These are phyloP conservation scores for Hydrolagus affinis DNA, from an alignment of 2,113 vertebrate genomes.

Conservation along the genomic window DNA sequence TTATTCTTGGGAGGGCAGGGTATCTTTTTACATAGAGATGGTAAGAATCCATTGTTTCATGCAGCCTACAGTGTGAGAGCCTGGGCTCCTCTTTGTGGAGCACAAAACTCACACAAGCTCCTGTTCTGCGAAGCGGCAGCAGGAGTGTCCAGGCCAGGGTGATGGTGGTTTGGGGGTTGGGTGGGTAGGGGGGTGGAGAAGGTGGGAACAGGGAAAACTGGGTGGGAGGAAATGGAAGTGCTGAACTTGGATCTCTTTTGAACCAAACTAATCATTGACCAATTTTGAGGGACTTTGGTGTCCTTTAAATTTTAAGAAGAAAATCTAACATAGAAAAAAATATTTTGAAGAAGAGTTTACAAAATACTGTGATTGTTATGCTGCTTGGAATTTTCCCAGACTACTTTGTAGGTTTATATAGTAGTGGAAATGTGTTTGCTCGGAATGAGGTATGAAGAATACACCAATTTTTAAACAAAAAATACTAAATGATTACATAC, in stretches of 20 bases:
- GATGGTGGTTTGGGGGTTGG: too few relatives aligned
- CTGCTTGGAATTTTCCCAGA: neutral
- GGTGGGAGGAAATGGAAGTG: too few relatives aligned
- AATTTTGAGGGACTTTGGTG: too few relatives aligned
- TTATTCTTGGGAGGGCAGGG: neutral
- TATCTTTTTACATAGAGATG: too few relatives aligned
- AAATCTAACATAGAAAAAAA: neutral
- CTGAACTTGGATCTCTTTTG: too few relatives aligned
- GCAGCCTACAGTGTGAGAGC: neutral
- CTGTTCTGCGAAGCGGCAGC: too few relatives aligned
- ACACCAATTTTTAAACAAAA: neutral
- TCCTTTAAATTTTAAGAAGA: neutral
- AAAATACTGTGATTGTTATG: too few relatives aligned
- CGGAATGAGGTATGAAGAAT: neutral
- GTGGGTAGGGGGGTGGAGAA: too few relatives aligned
- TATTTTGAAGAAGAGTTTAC: neutral
- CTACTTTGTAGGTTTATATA: neutral
- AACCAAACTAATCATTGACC: too few relatives aligned
- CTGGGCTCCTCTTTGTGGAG: slow-evolving; percentile 7
- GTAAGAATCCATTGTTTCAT: neutral
- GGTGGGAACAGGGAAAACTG: too few relatives aligned
- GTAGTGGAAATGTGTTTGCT: neutral
- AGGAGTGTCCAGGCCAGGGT: too few relatives aligned
- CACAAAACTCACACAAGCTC: too few relatives aligned
- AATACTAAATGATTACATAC: slow-evolving; percentile 11